Conservation (phyloP, 2,113 vertebrate genomes). For the Sceloporus undulatus region DNA sequence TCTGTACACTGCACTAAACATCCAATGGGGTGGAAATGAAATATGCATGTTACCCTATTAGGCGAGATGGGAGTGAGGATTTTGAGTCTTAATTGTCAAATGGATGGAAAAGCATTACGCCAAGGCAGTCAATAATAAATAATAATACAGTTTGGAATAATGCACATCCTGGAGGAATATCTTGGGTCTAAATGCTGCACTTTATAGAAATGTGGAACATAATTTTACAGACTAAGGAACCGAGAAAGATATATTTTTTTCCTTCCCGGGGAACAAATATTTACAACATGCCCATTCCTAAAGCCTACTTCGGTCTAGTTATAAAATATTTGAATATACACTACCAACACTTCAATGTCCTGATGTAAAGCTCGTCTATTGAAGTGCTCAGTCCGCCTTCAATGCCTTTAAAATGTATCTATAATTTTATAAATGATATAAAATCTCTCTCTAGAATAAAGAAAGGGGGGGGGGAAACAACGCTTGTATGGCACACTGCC, state of each 20-base stretch:
- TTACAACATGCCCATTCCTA: slow-evolving; percentile 80
- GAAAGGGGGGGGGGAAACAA: neutral
- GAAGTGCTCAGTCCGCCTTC: slow-evolving; percentile 76
- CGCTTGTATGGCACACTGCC: slow-evolving; percentile 74
- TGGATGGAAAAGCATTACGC: slow-evolving; percentile 65
- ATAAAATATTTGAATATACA: slow-evolving; percentile 74
- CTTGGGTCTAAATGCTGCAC: slow-evolving; percentile 66
- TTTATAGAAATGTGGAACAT: slow-evolving; percentile 58
- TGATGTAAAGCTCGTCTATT: slow-evolving; percentile 72
- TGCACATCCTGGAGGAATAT: slow-evolving; percentile 66
- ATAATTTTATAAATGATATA: slow-evolving; percentile 89
- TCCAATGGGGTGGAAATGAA: slow-evolving; percentile 60
- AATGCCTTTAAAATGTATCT: slow-evolving; percentile 83
- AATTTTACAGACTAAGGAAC: slow-evolving; percentile 69
- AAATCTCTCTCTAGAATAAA: slow-evolving; percentile 79
- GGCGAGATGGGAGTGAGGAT: slow-evolving; percentile 44
- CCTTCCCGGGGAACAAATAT: slow-evolving; percentile 74
- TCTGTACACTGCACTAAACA: slow-evolving; percentile 59
- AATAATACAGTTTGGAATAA: slow-evolving; percentile 23
- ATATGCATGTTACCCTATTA: slow-evolving; percentile 51
- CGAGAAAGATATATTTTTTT: slow-evolving; percentile 62
- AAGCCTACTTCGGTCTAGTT: slow-evolving; percentile 73
- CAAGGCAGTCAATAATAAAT: slow-evolving; percentile 64
- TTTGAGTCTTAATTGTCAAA: slow-evolving; percentile 64
- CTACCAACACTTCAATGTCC: slow-evolving; percentile 72